Base-by-base conservation (phyloP, 2,888 invertebrate species). In the Cheilosia soror region DNA sequence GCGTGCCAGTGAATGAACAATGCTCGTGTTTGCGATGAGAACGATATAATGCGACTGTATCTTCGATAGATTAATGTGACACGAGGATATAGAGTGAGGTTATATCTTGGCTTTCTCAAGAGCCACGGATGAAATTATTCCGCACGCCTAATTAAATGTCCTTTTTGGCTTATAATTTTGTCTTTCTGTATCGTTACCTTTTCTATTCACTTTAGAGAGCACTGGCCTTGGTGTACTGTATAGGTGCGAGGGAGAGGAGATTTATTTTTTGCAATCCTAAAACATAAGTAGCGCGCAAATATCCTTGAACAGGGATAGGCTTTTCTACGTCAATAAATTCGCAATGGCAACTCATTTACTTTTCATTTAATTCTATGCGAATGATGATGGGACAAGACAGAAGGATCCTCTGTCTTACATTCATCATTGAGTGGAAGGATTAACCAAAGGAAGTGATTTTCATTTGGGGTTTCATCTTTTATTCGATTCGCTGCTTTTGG, bases 301-400 rank as follows among this genome's bases (percentile, higher is more conserved):
- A 13, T 53, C 37, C 25, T 40, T 66, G 57, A 76, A 66, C 58
- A 37, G 42, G 76, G 68, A 79, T 80, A 75, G 84, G 84, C 84
- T 75, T 80, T 84, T 84, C 84, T 33, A 75, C 73, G 49, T 75
- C 84, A 84, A 73, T 80, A 75, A 73, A 80, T 69, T 80, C 65
- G 75, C 69, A 84, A 84, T 75, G 47, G 68, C 75, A 84, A 71
- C 69, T 84, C 75, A 84, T 84, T 84, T 80, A 80, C 79, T 75
- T 84, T 84, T 69, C 75, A 65, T 75, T 84, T 84, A 68, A 83
- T 83, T 82, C 78, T 40, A 37, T 65, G 58, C 31, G 53, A 73
- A 69, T 29, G 60, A 78, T 40, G 58, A 66, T 71, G 42, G 69
- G 40, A 31, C 44, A 63, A 31, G 66, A 53, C 53, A 68, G 57